Conservation (phyloP, 2,888 invertebrate genomes). For the Baronia brevicornis region DNA sequence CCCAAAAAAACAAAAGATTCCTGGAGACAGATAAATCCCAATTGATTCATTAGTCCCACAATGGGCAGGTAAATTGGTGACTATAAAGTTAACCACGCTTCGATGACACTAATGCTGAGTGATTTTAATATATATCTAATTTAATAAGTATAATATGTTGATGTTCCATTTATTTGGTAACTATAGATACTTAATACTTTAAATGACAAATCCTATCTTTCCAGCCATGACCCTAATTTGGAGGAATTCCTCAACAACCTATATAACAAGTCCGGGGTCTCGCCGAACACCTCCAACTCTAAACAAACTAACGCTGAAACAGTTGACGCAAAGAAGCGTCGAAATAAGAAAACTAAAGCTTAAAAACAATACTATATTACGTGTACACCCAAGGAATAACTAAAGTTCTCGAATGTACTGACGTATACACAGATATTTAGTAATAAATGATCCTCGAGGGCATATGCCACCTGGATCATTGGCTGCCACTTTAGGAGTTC, state of each 20-base stretch:
- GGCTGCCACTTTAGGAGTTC: too few species aligned
- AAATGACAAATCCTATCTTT: slow-evolving; percentile 14
- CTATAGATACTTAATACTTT: not conserved
- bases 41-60: too few species aligned
- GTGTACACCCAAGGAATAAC: slow-evolving; percentile 1
- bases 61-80: too few species aligned
- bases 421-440: not conserved
- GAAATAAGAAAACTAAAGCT: slow-evolving; percentile 57
- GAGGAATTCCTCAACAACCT: slow-evolving; percentile 88
- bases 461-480: too few species aligned
- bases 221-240: slow-evolving; percentile 83
- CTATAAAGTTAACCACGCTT: too few species aligned
- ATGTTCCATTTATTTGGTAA: too few species aligned
- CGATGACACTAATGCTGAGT: too few species aligned
- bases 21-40: too few species aligned
- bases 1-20: too few species aligned
- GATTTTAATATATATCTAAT: too few species aligned
- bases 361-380: slow-evolving; percentile 19
- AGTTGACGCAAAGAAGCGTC: slow-evolving; percentile 49
- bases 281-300: slow-evolving; percentile 35
- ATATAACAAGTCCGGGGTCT: slow-evolving; percentile 78
- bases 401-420: slow-evolving; percentile 6
- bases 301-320: slow-evolving; percentile 22
- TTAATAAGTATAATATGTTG: too few species aligned
- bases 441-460: too few species aligned